Evolutionary conservation across 2,888 invertebrate species (phyloP), one percentile per base, ranked within the genome.

Genomic region (Nephrocerus scutellatus): DNA sequence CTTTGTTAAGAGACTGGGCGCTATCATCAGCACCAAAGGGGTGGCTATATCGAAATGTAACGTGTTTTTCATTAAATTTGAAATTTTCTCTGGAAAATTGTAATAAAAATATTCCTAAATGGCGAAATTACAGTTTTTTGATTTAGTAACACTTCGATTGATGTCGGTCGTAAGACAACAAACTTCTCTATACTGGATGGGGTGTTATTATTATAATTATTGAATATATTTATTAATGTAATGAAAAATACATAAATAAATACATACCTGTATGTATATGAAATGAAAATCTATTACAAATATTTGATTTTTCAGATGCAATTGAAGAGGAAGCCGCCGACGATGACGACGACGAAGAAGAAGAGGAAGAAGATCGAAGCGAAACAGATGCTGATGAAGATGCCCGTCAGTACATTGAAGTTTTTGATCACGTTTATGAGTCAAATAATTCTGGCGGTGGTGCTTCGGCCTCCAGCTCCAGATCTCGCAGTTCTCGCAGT

Each of bases 321-420:
- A 22, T 22, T 22, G 8, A 22, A 8, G 8, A 9, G 8, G 8
- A 9, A 10, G 23, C 8, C 8, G 8, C 10, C 10, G 23, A 10
- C 23, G 23, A 22, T 22, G n/a, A n/a, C n/a, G 71, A 72, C 41
- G 69, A 64, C 29, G 70, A 65, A 39, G 71, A 72, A 44, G 72
- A 72, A 15, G 67, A 66, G 43, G 61, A 52, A 8, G 68, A 68
- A 39, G 66, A 68, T 44, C 64, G 64, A 5, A 67, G 66, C 13
- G 68, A 69, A 41, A 60, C 66, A 5, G 65, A 67, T 44, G 65
- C 61, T 6, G 68, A 70, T 34, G 71, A 70, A 39, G 68, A 66
- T 37, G 63, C 64, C 0, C 59, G 66, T 5, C 67, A 65, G 34
- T 67, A 62, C 35, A 63, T 66, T 36, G 68, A 66, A 48, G 62